Conservation (phyloP, 1,140 invertebrate genomes). For the Palaemon carinicauda region DNA sequence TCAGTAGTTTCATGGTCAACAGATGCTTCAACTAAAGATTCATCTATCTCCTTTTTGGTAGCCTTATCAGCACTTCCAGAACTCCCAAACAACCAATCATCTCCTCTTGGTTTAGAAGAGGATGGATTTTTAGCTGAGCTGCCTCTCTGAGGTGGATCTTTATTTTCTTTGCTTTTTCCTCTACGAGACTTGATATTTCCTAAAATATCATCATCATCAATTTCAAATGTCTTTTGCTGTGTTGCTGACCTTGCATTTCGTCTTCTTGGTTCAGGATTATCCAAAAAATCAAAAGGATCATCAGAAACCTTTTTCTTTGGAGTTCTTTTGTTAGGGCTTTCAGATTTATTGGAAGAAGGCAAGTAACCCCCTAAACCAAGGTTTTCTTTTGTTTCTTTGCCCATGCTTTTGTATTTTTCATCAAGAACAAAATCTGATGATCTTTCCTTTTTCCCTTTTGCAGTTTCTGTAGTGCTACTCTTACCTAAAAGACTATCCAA, state of each 20-base stretch:
- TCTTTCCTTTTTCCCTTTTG: not conserved
- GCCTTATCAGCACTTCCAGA: not conserved
- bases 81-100: slow-evolving; percentile 38
- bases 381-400: not conserved
- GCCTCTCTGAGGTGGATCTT: not conserved
- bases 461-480: not conserved
- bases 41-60: slow-evolving; percentile 9
- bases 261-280: slow-evolving; percentile 28
- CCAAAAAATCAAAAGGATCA: slow-evolving; percentile 26
- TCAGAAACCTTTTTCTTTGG: not conserved
- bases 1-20: not conserved
- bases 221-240: slow-evolving; percentile 23
- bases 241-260: slow-evolving; percentile 22
- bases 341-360: slow-evolving; percentile 13
- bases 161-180: not conserved
- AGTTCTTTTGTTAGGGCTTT: slow-evolving; percentile 21
- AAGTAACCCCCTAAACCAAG: slow-evolving; percentile 1
- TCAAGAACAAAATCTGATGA: slow-evolving; percentile 29
- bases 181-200: slow-evolving; percentile 21
- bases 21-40: not conserved
- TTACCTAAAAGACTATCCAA: slow-evolving; percentile 26
- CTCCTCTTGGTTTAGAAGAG: not conserved
- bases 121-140: not conserved
- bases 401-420: slow-evolving; percentile 28
- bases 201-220: slow-evolving; percentile 45